Evolutionary conservation across 2,113 vertebrate genomes (phyloP).

Genomic region (Tringa solitaria): DNA sequence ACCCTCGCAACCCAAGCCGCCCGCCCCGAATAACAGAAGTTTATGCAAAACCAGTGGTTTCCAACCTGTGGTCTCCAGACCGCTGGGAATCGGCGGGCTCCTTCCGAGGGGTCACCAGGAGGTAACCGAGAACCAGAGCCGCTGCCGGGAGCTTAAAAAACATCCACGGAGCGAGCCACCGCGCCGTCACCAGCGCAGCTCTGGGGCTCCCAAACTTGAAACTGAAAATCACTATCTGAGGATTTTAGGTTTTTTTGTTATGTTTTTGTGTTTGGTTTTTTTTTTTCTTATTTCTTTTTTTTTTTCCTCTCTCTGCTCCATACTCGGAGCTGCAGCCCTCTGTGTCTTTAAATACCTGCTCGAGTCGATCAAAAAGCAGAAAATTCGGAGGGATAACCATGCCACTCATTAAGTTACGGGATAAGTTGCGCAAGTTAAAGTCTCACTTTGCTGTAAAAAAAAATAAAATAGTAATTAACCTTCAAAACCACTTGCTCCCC

Average conservation of each 20-base stretch:
- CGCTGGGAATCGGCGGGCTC: background rate
- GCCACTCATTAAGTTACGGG: background rate
- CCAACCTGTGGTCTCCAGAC: constrained; percentile 52
- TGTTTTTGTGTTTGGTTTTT: background rate
- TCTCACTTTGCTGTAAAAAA: background rate
- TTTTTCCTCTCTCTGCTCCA: background rate
- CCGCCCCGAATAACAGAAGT: background rate
- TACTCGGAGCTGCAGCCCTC: background rate
- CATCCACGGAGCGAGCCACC: accelerated
- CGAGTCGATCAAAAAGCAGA: background rate
- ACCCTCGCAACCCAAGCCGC: constrained; percentile 1
- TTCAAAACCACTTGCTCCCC: background rate
- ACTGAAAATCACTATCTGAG: background rate
- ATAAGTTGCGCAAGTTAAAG: background rate
- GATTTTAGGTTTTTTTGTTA: background rate
- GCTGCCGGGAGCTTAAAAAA: background rate
- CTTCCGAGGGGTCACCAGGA: constrained; percentile 18
- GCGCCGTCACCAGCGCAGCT: background rate
- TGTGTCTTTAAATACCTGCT: background rate
- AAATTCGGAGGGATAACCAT: background rate
- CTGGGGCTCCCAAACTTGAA: background rate
- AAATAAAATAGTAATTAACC: constrained; percentile 13
- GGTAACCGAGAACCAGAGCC: constrained; percentile 17
- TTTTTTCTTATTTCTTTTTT: background rate
- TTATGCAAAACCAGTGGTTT: constrained; percentile 59